A percentile compares a stretch with the other conserved stretches of the same genome.
Conservation (phyloP, 2,113 vertebrate species). For the Arenaria interpres region DNA sequence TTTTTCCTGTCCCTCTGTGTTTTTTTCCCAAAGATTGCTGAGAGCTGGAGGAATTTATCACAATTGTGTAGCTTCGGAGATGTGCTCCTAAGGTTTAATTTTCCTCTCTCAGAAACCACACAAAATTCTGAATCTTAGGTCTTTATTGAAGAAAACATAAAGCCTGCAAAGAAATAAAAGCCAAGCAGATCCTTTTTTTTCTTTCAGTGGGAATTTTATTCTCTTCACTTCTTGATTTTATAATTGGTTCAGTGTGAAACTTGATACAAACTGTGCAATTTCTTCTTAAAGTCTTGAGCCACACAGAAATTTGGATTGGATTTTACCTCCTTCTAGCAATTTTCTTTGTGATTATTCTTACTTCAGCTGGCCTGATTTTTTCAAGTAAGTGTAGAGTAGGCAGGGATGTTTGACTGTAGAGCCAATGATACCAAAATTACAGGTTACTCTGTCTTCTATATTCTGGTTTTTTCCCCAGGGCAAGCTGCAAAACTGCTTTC, state of each 20-base stretch:
- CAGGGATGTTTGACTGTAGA: neutral
- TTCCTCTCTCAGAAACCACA: neutral
- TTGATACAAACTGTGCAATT: neutral
- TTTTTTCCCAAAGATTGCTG: too few relatives aligned
- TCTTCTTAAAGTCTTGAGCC: neutral
- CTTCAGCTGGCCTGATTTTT: neutral
- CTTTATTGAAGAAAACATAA: neutral
- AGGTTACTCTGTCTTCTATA: neutral
- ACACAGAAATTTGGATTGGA: neutral
- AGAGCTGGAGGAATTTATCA: neutral
- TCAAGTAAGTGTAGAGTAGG: neutral
- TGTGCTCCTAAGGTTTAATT: neutral
- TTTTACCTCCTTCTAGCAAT: neutral
- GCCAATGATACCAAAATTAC: neutral
- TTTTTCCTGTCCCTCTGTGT: neutral
- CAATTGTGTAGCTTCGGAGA: neutral
- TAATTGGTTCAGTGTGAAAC: conserved; percentile 9
- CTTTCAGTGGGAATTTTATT: neutral
- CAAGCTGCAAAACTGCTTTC: neutral
- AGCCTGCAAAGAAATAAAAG: neutral
- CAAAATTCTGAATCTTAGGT: neutral
- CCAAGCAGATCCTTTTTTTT: neutral
- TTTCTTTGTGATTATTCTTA: neutral
- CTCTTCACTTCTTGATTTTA: neutral
- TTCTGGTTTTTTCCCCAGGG: neutral